These are phyloP conservation scores for Gasterosteus nipponicus DNA, from an alignment of 2,113 vertebrate species.

Conservation along the genomic window DNA sequence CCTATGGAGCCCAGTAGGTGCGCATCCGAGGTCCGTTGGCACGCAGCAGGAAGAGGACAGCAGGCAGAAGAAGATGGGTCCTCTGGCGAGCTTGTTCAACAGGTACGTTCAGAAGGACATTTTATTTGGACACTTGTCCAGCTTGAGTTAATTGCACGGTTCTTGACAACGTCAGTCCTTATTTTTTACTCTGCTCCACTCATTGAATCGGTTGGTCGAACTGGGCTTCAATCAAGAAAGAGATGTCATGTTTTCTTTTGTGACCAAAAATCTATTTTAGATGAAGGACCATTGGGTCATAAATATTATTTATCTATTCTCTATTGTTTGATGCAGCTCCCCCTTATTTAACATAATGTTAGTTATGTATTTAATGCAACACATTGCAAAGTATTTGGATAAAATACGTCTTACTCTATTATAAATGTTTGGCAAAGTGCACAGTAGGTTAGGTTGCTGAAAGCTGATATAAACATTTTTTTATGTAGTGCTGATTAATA, in stretches of 20 bases:
- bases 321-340: neutral
- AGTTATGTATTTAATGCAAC: neutral
- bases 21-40: neutral
- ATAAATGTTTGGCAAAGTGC: neutral
- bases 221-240: neutral
- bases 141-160: neutral
- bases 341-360: neutral
- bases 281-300: neutral
- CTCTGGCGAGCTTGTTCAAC: constrained; percentile 86
- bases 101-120: constrained; percentile 74
- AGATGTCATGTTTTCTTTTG: neutral
- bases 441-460: neutral
- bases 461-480: neutral
- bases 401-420: neutral
- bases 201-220: neutral
- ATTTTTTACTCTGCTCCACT: neutral
- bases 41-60: constrained; percentile 73
- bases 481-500: neutral
- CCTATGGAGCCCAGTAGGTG: constrained; percentile 48
- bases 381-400: neutral
- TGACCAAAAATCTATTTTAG: neutral
- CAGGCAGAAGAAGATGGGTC: constrained; percentile 80
- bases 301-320: neutral
- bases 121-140: neutral
- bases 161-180: neutral